These are phyloP conservation scores for Amphibalanus amphitrite DNA, from an alignment of 1,140 invertebrate genomes.

Conservation along the genomic window DNA sequence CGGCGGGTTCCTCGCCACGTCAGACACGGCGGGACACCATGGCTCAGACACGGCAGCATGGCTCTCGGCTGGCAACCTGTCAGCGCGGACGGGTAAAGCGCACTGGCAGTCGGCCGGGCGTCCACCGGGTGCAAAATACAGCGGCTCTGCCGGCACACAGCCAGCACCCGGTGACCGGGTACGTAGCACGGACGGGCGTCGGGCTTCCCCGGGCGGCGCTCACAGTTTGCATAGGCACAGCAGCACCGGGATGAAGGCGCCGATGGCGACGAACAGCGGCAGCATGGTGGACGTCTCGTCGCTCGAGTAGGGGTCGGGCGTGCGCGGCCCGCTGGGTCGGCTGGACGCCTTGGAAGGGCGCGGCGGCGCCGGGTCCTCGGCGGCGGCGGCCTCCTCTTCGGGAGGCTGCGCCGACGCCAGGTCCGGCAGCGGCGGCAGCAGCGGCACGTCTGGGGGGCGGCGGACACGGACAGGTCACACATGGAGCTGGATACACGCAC, in stretches of 20 bases:
- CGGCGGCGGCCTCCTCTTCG: neutral
- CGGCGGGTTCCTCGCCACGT: no score
- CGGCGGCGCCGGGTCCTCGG: conserved; percentile 12
- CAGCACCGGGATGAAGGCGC: conserved; percentile 77
- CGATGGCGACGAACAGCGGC: conserved; percentile 83
- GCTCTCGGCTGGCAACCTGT: no score
- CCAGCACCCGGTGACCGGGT: no score
- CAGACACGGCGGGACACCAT: no score
- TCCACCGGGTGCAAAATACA: no score
- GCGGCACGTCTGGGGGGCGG: conserved; percentile 50
- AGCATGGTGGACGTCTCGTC: conserved; percentile 79
- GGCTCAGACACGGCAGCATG: no score
- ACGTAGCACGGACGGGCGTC: no score
- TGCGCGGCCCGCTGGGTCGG: conserved; percentile 57
- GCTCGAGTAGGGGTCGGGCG: conserved; percentile 73
- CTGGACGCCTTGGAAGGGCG: neutral
- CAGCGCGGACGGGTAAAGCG: no score
- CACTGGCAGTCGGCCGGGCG: no score
- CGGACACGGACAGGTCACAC: conserved; percentile 8
- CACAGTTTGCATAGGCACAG: conserved; percentile 91
- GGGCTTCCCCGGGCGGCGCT: conserved; percentile 18
- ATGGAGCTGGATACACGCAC: no score
- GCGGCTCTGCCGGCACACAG: no score
- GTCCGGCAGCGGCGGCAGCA: conserved; percentile 46
- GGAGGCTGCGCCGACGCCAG: neutral